A percentile compares a stretch with the other conserved stretches of the same genome.
Evolutionary conservation across 2,113 vertebrate genomes (phyloP).

Genomic region (Mustelus asterias): DNA sequence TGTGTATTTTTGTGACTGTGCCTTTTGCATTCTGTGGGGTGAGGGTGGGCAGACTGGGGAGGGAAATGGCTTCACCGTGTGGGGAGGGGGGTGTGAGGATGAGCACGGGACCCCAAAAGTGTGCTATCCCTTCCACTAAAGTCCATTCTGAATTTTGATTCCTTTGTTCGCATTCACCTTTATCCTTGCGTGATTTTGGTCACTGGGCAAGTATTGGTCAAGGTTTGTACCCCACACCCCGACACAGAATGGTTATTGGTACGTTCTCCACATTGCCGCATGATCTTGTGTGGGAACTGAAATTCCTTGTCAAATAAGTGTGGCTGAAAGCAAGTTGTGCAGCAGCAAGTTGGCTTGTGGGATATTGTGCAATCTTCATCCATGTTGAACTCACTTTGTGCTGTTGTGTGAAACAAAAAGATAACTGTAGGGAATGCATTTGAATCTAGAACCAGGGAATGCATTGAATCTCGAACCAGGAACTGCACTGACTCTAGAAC

Average conservation of each 20-base stretch:
- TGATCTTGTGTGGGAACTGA: not conserved
- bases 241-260: not conserved
- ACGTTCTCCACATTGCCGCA: not conserved
- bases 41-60: too few relatives aligned
- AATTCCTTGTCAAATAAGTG: not conserved
- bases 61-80: too few relatives aligned
- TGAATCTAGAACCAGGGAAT: too few relatives aligned
- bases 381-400: not conserved
- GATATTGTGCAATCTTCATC: not conserved
- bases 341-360: not conserved
- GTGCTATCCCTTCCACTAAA: too few relatives aligned
- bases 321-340: not conserved
- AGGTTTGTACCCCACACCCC: not conserved
- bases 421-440: too few relatives aligned
- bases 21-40: too few relatives aligned
- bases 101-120: too few relatives aligned
- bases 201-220: not conserved
- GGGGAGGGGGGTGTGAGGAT: too few relatives aligned
- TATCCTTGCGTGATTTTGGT: not conserved
- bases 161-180: not conserved
- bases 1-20: too few relatives aligned
- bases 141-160: too few relatives aligned
- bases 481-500: too few relatives aligned
- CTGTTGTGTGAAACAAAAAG: not conserved
- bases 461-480: too few relatives aligned